These are phyloP conservation scores for Sphecodes monilicornis DNA, from an alignment of 2,888 invertebrate species.

Conservation along the genomic window DNA sequence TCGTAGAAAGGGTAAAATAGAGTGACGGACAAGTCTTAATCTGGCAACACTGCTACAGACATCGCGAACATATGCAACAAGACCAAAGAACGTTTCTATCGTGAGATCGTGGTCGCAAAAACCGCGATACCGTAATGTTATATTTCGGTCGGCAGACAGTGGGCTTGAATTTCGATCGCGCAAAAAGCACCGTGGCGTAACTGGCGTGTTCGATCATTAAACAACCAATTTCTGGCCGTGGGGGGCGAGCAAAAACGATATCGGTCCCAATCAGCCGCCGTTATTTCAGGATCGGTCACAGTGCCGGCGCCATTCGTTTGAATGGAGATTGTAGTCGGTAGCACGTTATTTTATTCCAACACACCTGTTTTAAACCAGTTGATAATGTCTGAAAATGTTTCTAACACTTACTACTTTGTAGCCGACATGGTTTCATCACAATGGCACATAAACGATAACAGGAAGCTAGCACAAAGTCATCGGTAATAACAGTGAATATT, in stretches of 20 bases:
- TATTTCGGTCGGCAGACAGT: not conserved
- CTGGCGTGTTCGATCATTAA: not conserved
- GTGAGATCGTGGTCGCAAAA: not conserved
- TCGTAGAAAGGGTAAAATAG: no score
- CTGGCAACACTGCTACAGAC: no score
- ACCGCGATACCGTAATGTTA: slow-evolving; percentile 5
- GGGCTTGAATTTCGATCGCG: slow-evolving; percentile 1
- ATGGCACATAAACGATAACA: no score
- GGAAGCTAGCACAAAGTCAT: no score
- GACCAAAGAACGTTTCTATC: not conserved
- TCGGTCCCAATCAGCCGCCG: not conserved
- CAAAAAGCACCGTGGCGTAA: slow-evolving; percentile 4
- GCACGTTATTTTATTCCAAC: no score
- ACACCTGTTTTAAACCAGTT: no score
- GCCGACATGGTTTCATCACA: no score
- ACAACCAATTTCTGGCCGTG: not conserved
- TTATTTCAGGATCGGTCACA: not conserved
- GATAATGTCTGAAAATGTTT: no score
- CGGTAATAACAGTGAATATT: no score
- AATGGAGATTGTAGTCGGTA: not conserved
- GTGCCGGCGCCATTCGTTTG: not conserved
- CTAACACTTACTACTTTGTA: no score
- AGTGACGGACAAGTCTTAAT: no score
- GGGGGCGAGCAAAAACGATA: not conserved
- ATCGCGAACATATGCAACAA: not conserved